Base-by-base conservation (phyloP, 2,113 vertebrate genomes). In the Murina feae region DNA sequence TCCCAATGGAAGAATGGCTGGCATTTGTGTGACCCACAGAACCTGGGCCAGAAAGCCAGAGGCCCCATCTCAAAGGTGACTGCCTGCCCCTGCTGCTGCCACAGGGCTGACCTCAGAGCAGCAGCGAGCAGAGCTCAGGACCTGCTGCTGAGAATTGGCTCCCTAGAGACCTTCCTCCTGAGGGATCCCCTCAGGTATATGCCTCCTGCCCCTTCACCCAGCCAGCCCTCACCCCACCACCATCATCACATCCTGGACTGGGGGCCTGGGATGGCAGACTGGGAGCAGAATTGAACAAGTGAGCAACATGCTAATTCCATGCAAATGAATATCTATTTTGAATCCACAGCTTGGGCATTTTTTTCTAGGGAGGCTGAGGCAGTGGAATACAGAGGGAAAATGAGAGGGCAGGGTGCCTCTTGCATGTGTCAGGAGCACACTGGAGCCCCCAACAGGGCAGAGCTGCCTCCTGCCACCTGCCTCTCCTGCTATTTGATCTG, bases 271-370 rank as follows among this genome's bases (percentile, higher is more conserved):
- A 47, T 18, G 71, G 23, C 80, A 53, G 55, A 49, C 58, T 66
- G 47, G 53, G 51, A 18, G 28, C 28, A 39, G 90, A 96, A 87
- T 37, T 28, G 37, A 71, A 82, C 60, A 96, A 97, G 94, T 93
- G 86, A 96, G 86, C 89, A 96, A 51, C 93, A 89, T 91, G 96
- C 69, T 93, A 95, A 96, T 92, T 89, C 53, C 86, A 96, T 97
- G 94, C 95, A 93, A 96, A 96, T 96, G 93, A 95, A 83, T 74
- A 79, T 86, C 74, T 96, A 95, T 96, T 96, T 96, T 94, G 93
- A 95, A 97, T 89, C 94, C 89, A 86, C 91, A 97, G 82, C 68
- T 90, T 96, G 91, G 78, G 10, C 80, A 71, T 72, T 92, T 93
- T 93, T 96, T 94, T 69, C 51, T 80, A 44, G 75, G 86, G 80